A percentile compares a stretch with the other conserved stretches of the same genome.
Evolutionary conservation across 2,113 vertebrate genomes (phyloP).

Genomic region (Scomber colias): DNA sequence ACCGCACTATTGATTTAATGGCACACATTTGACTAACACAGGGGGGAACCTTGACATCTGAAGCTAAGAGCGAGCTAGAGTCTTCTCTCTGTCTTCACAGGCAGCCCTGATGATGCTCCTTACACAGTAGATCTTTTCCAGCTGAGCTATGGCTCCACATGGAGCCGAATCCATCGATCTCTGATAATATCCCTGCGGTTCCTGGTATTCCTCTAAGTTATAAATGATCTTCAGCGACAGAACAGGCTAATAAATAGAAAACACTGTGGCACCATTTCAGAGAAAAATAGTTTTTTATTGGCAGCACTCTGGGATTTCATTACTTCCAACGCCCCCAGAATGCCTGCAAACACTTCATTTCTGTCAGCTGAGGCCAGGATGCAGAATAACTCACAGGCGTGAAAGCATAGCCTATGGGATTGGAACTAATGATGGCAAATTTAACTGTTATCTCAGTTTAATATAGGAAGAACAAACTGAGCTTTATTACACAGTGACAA

Average conservation of each 20-base stretch:
- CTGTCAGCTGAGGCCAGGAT: conserved; percentile 39
- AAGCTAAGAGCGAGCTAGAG: neutral
- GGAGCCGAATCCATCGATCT: conserved; percentile 57
- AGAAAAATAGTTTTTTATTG: conserved; percentile 55
- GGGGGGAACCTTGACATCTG: neutral
- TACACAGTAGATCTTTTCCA: conserved; percentile 25
- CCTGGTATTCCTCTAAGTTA: conserved; percentile 25
- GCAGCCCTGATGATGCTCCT: neutral
- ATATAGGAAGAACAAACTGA: conserved; percentile 25
- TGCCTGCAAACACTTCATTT: conserved; percentile 51
- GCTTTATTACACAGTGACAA: neutral
- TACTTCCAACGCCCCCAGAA: conserved; percentile 53
- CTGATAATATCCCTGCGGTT: conserved; percentile 51
- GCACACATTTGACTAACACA: neutral
- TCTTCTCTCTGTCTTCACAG: conserved; percentile 14
- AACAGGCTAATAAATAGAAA: conserved; percentile 65
- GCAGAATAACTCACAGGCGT: conserved; percentile 47
- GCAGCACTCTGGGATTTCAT: conserved; percentile 58
- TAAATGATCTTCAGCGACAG: conserved; percentile 54
- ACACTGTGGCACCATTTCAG: conserved; percentile 40
- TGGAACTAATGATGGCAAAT: conserved; percentile 31
- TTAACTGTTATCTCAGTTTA: conserved; percentile 1
- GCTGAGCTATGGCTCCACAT: conserved; percentile 56
- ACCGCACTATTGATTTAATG: conserved; percentile 8
- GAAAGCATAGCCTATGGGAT: conserved; percentile 30